Conservation (phyloP, 2,113 vertebrate species). For the Octodon degus region DNA sequence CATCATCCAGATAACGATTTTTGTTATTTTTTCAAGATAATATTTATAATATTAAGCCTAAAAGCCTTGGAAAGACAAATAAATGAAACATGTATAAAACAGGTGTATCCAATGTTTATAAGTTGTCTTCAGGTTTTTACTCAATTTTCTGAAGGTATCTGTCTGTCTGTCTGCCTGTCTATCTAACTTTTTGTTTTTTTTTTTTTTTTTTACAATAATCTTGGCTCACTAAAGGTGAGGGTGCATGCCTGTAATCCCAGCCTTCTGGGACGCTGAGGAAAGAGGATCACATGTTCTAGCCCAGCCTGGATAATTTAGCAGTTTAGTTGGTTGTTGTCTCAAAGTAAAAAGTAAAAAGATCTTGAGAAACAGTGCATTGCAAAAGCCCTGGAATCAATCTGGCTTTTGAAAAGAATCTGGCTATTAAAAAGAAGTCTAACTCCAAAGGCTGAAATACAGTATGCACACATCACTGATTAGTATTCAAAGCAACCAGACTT, state of each 20-base stretch:
- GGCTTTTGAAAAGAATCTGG: not conserved
- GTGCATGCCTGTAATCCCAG: not conserved
- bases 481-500: not conserved
- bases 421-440: constrained; percentile 19
- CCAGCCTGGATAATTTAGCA: not conserved
- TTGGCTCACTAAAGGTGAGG: not conserved
- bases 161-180: not conserved
- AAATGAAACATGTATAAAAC: not conserved
- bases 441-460: not conserved
- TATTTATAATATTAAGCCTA: not conserved
- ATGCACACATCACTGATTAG: not conserved
- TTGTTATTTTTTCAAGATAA: not conserved
- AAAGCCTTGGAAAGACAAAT: not conserved
- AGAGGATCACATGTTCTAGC: not conserved
- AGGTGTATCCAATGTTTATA: not conserved
- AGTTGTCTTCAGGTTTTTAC: not conserved
- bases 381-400: not conserved
- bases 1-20: not conserved
- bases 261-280: not conserved
- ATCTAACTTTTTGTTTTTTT: not conserved
- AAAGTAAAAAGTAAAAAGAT: not conserved
- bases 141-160: not conserved
- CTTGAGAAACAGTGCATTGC: not conserved
- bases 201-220: not conserved
- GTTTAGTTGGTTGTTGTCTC: not conserved